phyloP scores from a whole-genome alignment of 30 jellyfish, hydroid and myxozoan genomes.

The Pseudorhiza aurosa region DNA sequence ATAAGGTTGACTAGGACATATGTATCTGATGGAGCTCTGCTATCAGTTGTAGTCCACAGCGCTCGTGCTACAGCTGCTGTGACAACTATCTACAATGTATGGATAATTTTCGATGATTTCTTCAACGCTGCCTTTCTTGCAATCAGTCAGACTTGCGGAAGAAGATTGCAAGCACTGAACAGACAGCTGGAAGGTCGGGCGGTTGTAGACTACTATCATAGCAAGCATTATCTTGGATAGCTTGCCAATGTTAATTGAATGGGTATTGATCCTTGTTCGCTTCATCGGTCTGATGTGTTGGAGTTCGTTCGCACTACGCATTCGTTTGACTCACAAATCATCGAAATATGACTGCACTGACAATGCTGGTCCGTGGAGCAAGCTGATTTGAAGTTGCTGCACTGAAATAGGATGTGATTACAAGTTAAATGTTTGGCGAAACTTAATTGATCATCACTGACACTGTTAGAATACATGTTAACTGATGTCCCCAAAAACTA shows the following conservation, averaged over 20 bases:
- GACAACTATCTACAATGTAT: too few species aligned
- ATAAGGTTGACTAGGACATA: too few species aligned
- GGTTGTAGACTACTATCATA: too few species aligned
- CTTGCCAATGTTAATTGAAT: background rate
- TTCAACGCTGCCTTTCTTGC: too few species aligned
- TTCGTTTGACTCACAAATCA: conserved; percentile 73
- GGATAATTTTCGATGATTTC: too few species aligned
- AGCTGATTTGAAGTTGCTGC: conserved; percentile 57
- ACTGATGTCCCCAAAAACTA: background rate
- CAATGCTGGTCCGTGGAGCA: conserved; percentile 43
- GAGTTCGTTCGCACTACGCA: conserved; percentile 44
- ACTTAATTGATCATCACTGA: background rate
- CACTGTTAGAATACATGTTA: background rate
- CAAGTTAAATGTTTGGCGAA: conserved; percentile 55
- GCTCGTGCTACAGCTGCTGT: too few species aligned
- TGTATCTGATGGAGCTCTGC: too few species aligned
- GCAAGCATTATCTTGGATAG: background rate
- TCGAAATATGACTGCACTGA: conserved; percentile 29
- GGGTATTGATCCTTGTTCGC: background rate
- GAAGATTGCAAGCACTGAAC: too few species aligned
- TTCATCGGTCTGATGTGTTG: conserved; percentile 10
- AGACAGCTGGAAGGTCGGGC: too few species aligned
- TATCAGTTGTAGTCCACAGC: too few species aligned
- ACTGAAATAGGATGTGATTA: conserved; percentile 39
- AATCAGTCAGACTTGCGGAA: too few species aligned